Evolutionary conservation across 2,888 invertebrate species (phyloP).

Genomic region (Zeuzera pyrina): DNA sequence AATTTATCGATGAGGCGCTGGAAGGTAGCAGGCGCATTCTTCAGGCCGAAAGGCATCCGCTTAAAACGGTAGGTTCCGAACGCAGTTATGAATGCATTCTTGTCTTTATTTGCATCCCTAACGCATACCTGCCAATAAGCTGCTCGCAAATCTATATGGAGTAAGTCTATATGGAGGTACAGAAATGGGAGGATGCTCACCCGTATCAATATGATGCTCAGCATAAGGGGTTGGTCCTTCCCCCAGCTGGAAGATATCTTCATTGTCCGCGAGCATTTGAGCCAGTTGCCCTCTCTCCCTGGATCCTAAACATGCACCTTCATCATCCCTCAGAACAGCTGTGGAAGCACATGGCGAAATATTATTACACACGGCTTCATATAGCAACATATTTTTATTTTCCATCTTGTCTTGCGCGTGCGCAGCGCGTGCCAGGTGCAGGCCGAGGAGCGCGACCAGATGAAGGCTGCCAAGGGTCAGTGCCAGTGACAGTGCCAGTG

Average conservation of each 20-base stretch:
- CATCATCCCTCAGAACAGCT: constrained; percentile 5
- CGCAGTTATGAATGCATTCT: constrained; percentile 16
- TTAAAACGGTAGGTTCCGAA: constrained; percentile 15
- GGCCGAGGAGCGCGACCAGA: constrained; percentile 89
- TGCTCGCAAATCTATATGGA: constrained; percentile 17
- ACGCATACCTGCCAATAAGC: constrained; percentile 20
- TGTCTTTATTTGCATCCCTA: constrained; percentile 12
- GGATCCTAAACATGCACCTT: constrained; percentile 5
- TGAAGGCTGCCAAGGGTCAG: too few relatives aligned
- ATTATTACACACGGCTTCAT: too few relatives aligned
- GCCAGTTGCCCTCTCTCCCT: constrained; percentile 7
- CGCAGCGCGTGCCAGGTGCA: constrained; percentile 89
- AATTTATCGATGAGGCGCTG: constrained; percentile 25
- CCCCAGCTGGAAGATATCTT: constrained; percentile 3
- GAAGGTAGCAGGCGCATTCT: constrained; percentile 17
- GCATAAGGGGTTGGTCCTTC: constrained; percentile 13
- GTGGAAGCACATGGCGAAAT: too few relatives aligned
- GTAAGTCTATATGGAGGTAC: constrained; percentile 28
- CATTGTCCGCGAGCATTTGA: not conserved
- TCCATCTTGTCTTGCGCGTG: too few relatives aligned
- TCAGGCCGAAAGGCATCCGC: constrained; percentile 21
- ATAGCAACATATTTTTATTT: too few relatives aligned
- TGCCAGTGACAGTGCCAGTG: not conserved
- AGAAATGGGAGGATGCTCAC: constrained; percentile 26
- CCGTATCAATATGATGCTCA: constrained; percentile 22